These are phyloP conservation scores for Leptonema lineaticorne DNA, from an alignment of 1,140 invertebrate species.

Conservation along the genomic window DNA sequence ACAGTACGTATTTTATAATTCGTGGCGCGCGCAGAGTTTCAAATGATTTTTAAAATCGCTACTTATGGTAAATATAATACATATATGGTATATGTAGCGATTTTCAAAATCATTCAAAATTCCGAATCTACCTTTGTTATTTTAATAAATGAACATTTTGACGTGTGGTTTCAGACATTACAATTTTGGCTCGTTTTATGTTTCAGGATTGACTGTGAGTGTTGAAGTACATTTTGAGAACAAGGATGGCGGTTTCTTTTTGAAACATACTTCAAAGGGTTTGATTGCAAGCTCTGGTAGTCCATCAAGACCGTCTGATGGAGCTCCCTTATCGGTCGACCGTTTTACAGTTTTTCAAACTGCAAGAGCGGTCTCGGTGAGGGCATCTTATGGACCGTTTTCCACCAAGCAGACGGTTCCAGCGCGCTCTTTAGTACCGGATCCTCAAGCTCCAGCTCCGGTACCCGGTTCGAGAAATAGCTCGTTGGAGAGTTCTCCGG, in stretches of 20 bases:
- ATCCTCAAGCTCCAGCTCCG: constrained; percentile 61
- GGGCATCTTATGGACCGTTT: constrained; percentile 89
- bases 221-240: constrained; percentile 89
- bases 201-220: constrained; percentile 49
- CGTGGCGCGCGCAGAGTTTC: too few relatives aligned
- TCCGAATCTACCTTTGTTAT: neutral
- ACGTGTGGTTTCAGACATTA: too few relatives aligned
- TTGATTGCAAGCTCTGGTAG: constrained; percentile 48
- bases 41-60: too few relatives aligned
- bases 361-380: constrained; percentile 79
- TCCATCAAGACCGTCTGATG: constrained; percentile 44
- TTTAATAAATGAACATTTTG: neutral
- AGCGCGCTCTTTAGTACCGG: constrained; percentile 82
- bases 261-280: constrained; percentile 74
- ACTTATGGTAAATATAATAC: too few relatives aligned
- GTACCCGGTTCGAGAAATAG: constrained; percentile 30
- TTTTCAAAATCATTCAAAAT: neutral
- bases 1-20: too few relatives aligned
- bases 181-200: too few relatives aligned
- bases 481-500: constrained; percentile 51
- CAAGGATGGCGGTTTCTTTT: constrained; percentile 85
- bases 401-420: constrained; percentile 91
- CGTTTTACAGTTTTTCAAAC: constrained; percentile 88
- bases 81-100: too few relatives aligned
- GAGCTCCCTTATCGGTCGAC: constrained; percentile 69